These are phyloP conservation scores for Polydrusus tereticollis DNA, from an alignment of 2,888 invertebrate species.

Conservation along the genomic window DNA sequence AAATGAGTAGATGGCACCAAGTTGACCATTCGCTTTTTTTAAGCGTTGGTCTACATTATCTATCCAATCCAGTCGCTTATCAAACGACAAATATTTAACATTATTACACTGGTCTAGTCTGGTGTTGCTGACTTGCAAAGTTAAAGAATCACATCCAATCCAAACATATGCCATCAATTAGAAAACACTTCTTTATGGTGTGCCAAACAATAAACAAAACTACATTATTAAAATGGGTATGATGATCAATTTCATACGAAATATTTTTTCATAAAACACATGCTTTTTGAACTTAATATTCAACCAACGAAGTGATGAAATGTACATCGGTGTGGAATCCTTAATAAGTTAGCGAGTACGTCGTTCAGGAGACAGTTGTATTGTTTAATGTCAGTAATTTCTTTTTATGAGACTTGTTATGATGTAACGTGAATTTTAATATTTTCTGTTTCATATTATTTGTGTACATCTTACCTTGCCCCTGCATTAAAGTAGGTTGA, in stretches of 20 bases:
- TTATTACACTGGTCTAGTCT: too few relatives aligned
- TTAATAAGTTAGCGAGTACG: conserved; percentile 16
- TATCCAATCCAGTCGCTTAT: too few relatives aligned
- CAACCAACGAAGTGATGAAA: conserved; percentile 14
- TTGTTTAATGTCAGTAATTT: conserved; percentile 25
- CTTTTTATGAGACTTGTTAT: conserved; percentile 21
- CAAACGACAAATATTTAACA: too few relatives aligned
- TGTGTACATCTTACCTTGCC: conserved; percentile 16
- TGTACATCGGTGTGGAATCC: conserved; percentile 5
- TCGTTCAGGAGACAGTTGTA: conserved; percentile 1
- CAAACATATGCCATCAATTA: too few relatives aligned
- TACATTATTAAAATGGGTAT: too few relatives aligned
- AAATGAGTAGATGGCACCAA: too few relatives aligned
- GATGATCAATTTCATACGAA: not conserved
- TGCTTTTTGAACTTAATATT: not conserved
- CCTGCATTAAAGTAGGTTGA: not conserved
- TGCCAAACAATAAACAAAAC: too few relatives aligned
- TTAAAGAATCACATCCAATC: too few relatives aligned
- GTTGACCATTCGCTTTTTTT: too few relatives aligned
- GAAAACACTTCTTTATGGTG: too few relatives aligned
- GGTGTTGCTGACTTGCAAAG: too few relatives aligned
- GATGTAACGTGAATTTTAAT: conserved; percentile 34
- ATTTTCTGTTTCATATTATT: conserved; percentile 16
- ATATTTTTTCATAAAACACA: not conserved
- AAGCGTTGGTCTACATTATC: too few relatives aligned